phyloP scores from a whole-genome alignment of 2,113 vertebrate species.

The Campylomormyrus tamandua region DNA sequence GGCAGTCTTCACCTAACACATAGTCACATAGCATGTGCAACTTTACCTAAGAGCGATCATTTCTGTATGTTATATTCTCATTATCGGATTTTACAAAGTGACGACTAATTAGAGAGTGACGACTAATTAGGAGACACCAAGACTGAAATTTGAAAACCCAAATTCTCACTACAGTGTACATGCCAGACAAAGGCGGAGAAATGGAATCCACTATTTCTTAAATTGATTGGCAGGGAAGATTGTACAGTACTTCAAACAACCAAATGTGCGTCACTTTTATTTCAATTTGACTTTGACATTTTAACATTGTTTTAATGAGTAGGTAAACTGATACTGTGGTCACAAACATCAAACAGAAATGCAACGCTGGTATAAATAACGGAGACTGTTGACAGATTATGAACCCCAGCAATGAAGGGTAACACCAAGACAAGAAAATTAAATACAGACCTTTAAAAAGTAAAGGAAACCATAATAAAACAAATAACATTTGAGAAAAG shows the following conservation, averaged over 20 bases:
- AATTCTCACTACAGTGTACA: background rate
- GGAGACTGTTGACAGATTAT: background rate
- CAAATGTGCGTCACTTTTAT: conserved; percentile 5
- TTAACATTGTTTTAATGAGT: conserved; percentile 16
- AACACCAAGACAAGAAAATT: background rate
- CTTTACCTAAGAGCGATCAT: background rate
- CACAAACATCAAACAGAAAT: background rate
- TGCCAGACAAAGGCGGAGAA: background rate
- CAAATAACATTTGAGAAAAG: background rate
- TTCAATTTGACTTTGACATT: background rate
- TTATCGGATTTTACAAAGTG: background rate
- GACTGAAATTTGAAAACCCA: background rate
- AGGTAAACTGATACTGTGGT: conserved; percentile 10
- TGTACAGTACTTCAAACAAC: conserved; percentile 5
- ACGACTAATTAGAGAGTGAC: background rate
- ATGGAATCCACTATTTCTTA: background rate
- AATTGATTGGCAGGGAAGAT: background rate
- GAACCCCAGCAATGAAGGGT: background rate
- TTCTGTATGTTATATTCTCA: background rate
- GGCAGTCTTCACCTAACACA: background rate
- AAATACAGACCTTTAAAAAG: background rate
- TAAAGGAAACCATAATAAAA: background rate
- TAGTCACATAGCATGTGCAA: background rate
- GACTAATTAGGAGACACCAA: background rate
- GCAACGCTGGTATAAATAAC: background rate